Evolutionary conservation across 2,113 vertebrate species (phyloP), one percentile per base, ranked within the genome.

Genomic region (Marmota flaviventris): DNA sequence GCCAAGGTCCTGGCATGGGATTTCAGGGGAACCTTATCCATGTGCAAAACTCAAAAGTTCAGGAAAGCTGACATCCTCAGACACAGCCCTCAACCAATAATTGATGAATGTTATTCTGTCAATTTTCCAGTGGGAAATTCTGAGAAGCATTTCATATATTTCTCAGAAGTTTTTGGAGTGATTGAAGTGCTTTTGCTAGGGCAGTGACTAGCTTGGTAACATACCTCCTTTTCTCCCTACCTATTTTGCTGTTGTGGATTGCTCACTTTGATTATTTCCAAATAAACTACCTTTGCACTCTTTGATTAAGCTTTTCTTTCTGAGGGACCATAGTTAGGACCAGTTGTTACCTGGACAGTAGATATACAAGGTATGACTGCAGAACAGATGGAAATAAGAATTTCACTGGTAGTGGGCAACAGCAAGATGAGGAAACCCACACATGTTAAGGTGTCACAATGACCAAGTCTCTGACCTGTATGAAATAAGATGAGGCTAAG

Each of bases 111-210:
- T 10, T 51, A 9, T 37, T 79, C 34, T 45, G 20, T 25, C 34
- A 76, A 1, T 58, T 77, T 88, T 94, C 63, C 61, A 82, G 75
- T 67, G 11, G 34, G 72, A 67, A 77, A 34, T 32, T 77, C 25
- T 42, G 4, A 63, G 65, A 61, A 25, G 4, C 78, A 24, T n/a
- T 92, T 61, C 67, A 5, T 61, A 29, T 29, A n/a, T 4, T 84
- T 58, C 69, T 82, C 12, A 29, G n/a, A 94, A 82, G 27, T 89
- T 81, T 67, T 65, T 67, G 61, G 45, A 81, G 42, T 89, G 34
- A 81, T 22, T 61, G 75, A 90, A 78, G 13, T 42, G 61, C 67
- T 77, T 9, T 65, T 89, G 67, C 8, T 14, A 24, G 1, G 27
- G 10, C 29, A 37, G 22, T 45, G 67, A 90, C 53, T 45, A 25